Base-by-base conservation (phyloP, 2,888 invertebrate genomes). In the Platycheirus rosarum region DNA sequence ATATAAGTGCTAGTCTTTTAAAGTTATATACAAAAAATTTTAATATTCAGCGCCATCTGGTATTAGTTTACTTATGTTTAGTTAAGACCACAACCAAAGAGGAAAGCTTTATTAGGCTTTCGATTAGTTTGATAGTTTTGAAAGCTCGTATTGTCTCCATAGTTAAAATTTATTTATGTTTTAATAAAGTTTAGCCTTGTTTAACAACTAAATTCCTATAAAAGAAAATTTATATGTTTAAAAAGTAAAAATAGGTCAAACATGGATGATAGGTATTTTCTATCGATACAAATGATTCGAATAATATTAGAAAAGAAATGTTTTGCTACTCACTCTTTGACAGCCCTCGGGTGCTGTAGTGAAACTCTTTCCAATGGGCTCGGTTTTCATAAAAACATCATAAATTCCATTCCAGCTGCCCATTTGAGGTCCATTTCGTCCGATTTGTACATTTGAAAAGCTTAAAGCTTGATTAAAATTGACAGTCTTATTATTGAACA, bases 401-500 rank as follows among this genome's bases (percentile, higher is more conserved):
- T 90, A 90, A 37, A 88, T 87, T 1, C 90, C 88, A 73, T 88
- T 89, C 48, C 91, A 89, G 75, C 90, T 91, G 29, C 92, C 92
- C 91, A 92, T 92, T 29, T 87, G 86, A 1, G 92, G 93, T 2
- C 92, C 93, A 60, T 91, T 88, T 37, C 93, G 92, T 9, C 95
- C 95, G 60, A 95, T 94, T 84, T 93, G 93, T 44, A 93, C 96
- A 86, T 92, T 94, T 69, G 93, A 91, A 88, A 95, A 95, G 16
- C 91, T 91, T 46, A 93, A 87, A 0, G 94, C 93, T 51, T 93
- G 91, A 85, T 94, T 93, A 86, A 96, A 93, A 84, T 92, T 91
- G 8, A 95, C 86, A 13, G 94, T 90, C 82, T 94, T 94, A 87
- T 88, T 93, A 87, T 97, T 96, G 79, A 97, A 94, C 65, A 97